Conservation (phyloP, 2,797 vertebrate species). For the Nannoperca australis region DNA sequence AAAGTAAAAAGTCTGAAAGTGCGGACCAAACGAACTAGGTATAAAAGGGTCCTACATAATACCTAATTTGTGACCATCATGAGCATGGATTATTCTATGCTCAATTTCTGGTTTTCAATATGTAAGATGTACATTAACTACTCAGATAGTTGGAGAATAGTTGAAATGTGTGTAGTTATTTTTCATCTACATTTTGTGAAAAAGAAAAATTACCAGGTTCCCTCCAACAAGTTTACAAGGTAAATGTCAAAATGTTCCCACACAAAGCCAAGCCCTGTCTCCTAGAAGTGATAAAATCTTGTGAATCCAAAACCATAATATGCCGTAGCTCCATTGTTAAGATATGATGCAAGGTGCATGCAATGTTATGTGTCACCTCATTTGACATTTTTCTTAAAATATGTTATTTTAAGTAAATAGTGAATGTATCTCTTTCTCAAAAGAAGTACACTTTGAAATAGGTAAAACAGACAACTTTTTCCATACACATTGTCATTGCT, state of each 20-base stretch:
- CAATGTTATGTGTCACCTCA: slow-evolving; percentile 14
- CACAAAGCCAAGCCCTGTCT: not conserved
- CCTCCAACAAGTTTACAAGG: not conserved
- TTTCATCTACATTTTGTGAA: not conserved
- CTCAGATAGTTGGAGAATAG: not conserved
- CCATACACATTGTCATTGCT: not conserved
- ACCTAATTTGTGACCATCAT: slow-evolving; percentile 16
- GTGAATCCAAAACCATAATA: not conserved
- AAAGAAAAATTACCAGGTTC: not conserved
- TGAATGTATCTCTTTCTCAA: not conserved
- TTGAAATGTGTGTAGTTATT: slow-evolving; percentile 5
- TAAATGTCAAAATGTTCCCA: not conserved
- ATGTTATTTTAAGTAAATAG: slow-evolving; percentile 1
- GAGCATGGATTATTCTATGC: slow-evolving; percentile 19
- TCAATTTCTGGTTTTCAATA: slow-evolving; percentile 29
- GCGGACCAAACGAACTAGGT: no score
- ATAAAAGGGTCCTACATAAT: not conserved
- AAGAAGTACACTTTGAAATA: not conserved
- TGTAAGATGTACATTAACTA: slow-evolving; percentile 12
- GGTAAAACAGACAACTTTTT: slow-evolving; percentile 1
- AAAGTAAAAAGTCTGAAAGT: no score
- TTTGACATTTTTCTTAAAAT: slow-evolving; percentile 3
- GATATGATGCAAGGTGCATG: slow-evolving; percentile 13
- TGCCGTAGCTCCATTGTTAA: not conserved
- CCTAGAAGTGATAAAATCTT: not conserved